phyloP scores from a whole-genome alignment of 2,113 vertebrate species.

The Cercopithecus mona region DNA sequence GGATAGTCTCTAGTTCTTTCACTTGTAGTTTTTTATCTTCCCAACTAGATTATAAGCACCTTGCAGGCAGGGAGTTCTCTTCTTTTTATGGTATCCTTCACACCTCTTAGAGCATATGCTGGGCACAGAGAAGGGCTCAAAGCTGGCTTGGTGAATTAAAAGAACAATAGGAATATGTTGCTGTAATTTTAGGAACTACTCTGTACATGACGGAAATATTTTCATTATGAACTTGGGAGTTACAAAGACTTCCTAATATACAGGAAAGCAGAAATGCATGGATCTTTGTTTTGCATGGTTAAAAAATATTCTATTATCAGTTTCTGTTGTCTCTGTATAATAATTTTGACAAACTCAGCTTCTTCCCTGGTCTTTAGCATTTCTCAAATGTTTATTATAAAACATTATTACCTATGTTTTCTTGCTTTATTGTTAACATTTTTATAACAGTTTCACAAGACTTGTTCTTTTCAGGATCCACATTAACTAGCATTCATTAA shows the following conservation, averaged over 20 bases:
- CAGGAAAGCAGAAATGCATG: background rate
- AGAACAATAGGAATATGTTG: background rate
- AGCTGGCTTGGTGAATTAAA: constrained; percentile 25
- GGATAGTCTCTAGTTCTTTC: background rate
- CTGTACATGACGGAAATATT: background rate
- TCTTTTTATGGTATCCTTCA: background rate
- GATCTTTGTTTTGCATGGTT: background rate
- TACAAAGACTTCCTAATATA: background rate
- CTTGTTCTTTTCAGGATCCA: background rate
- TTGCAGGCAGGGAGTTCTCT: background rate
- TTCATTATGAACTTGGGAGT: background rate
- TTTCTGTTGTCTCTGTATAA: background rate
- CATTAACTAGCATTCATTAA: constrained; percentile 1
- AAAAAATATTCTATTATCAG: background rate
- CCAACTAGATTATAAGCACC: background rate
- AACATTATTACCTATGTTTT: background rate
- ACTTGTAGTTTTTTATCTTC: background rate
- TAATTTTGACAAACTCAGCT: background rate
- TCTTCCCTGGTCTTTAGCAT: background rate
- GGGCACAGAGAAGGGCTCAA: background rate
- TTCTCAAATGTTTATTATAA: constrained; percentile 26
- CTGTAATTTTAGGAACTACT: background rate
- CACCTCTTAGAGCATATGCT: background rate
- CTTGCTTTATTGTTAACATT: constrained; percentile 2
- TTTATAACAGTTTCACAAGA: background rate